Base-by-base conservation (phyloP, 2,113 vertebrate species). In the Gopherus flavomarginatus region DNA sequence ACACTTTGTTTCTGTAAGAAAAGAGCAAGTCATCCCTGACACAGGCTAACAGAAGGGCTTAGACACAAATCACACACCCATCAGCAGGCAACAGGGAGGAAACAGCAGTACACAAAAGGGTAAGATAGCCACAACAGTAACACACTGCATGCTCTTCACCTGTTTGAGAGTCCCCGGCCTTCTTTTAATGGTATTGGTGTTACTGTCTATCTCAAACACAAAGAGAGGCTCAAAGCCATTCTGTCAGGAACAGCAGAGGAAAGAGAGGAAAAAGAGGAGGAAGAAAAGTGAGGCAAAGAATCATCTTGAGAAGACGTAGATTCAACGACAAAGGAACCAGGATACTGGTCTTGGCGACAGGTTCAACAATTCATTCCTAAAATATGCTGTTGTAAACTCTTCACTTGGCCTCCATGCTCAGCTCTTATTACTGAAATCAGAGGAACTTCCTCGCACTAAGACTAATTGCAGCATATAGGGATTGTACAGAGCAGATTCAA, bases 101-200 rank as follows among this genome's bases (percentile, higher is more conserved):
- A 90, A 79, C 90, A 77, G 81, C 0, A 0, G 27, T 87, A 96
- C 82, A 83, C 31, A 84, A 95, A 75, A 75, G 86, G 69, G 57
- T 17, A 59, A 31, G 62, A 88, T 92, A 92, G 92, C 13, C 94
- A 90, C 96, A 92, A 92, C 91, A 96, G 59, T 89, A 92, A 95
- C 96, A 97, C 87, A 91, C 78, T 0, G 4, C 97, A 91, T 96
- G 93, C 97, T 90, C 56, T 96, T 98, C 98, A 98, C 98, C 98
- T 99, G 97, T 96, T 98, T 97, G 96, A 96, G 97, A 91, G 98
- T 98, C 93, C 98, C 98, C 93, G 98, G 98, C 88, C 98, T 97
- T 77, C 98, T 99, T 97, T 98, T 98, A 98, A 99, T 98, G 88
- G 98, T 98, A 98, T 98, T 98, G 96, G 98, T 98, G 97, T 98